Percentiles rank a stretch among this genome's conserved stretches.
These are phyloP conservation scores for Albula glossodonta DNA, from an alignment of 2,113 vertebrate species.

Conservation along the genomic window DNA sequence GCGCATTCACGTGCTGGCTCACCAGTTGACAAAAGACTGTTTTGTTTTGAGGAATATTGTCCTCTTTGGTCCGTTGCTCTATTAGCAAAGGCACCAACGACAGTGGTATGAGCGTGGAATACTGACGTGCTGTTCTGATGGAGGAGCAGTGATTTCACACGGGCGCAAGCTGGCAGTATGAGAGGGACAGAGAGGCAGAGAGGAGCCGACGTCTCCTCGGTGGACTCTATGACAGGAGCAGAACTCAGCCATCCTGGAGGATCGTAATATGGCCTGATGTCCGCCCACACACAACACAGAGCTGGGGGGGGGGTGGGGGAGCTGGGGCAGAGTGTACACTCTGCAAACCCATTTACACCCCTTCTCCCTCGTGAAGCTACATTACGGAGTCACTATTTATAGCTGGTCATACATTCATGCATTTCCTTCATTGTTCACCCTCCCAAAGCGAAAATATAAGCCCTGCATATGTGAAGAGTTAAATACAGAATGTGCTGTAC, in stretches of 20 bases:
- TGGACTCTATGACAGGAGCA: background rate
- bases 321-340: background rate
- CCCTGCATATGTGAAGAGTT: background rate
- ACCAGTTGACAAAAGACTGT: no score
- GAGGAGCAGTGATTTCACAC: no score
- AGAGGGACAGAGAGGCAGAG: background rate
- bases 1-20: no score
- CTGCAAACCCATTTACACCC: conserved; percentile 10
- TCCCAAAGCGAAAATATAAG: background rate
- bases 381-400: conserved; percentile 14
- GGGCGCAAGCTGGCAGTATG: no score
- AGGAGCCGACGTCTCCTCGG: background rate
- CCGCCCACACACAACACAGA: conserved; percentile 8
- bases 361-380: conserved; percentile 1
- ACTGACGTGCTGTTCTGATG: no score
- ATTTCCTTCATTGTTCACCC: background rate
- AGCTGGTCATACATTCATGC: background rate
- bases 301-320: background rate
- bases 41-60: no score
- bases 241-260: background rate
- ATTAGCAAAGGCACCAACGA: no score
- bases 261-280: conserved; percentile 10
- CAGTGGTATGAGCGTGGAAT: no score
- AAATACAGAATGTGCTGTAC: background rate
- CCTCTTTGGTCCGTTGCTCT: no score